Evolutionary conservation across 1,140 invertebrate species (phyloP), one percentile per base, ranked within the genome.

Genomic region (Sogatella furcifera): DNA sequence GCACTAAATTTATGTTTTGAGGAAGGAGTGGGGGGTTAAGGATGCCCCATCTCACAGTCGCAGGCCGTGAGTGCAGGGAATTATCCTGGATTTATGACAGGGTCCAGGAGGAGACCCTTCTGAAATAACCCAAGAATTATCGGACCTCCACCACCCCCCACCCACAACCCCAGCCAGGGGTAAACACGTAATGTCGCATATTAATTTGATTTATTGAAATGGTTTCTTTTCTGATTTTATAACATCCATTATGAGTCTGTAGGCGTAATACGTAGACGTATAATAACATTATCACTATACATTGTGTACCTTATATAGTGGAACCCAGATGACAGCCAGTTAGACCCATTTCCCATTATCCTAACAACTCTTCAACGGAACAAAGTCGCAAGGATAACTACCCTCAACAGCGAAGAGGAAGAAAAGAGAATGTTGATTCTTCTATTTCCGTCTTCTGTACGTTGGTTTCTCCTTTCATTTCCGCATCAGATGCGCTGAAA

Each of bases 171-270:
- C 34, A 38, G 34, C 34, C 34, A 38, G 34, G 31, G 31, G 54
- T 55, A 55, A 55, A 55, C 54, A 55, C 54, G 28, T 55, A 55
- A 55, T 55, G 31, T 55, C 28, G 54, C 54, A 34, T 55, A 55
- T 55, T 55, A 55, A 55, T 55, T 55, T 55, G 54, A 55, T 55
- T 55, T 55, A 55, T 15, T 28, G 38, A 34, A 24, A 15, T 34
- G 22, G 31, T 24, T 55, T 55, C 54, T 55, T 55, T 55, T 24
- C 54, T 55, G 54, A 55, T 55, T 55, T 55, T 55, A 55, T 55
- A 34, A 55, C 54, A 19, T 55, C 54, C 28, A 55, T 55, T 55
- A 55, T 55, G 38, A 55, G 11, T 55, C 19, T 55, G 21, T 22
- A 19, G 15, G 15, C 15, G 46, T 49, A 49, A 49, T 49, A 49